These are phyloP conservation scores for Phengaris arion DNA, from an alignment of 2,888 invertebrate species.

Conservation along the genomic window DNA sequence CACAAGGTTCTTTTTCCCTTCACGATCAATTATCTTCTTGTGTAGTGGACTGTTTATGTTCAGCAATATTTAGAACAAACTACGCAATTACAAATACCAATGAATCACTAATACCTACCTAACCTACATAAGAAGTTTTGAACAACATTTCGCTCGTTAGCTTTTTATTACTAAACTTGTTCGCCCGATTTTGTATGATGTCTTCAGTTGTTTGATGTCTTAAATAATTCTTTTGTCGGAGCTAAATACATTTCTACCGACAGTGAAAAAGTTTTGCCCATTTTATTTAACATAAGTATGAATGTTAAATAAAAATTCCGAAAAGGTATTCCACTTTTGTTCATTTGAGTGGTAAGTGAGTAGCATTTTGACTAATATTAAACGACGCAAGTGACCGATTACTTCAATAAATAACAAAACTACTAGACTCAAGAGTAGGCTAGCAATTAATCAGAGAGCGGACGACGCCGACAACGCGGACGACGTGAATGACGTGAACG, in stretches of 20 bases:
- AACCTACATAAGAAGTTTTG: background rate
- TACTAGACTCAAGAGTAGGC: background rate
- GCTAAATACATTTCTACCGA: background rate
- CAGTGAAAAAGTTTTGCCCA: background rate
- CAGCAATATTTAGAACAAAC: background rate
- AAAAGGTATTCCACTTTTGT: background rate
- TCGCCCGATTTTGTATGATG: constrained; percentile 4
- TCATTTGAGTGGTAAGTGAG: background rate
- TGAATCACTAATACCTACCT: constrained; percentile 10
- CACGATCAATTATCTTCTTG: too few species aligned
- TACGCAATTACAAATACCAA: constrained; percentile 12
- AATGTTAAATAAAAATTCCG: constrained; percentile 5
- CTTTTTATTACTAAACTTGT: constrained; percentile 19
- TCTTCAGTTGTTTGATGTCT: constrained; percentile 18
- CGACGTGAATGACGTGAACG: too few species aligned
- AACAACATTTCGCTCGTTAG: constrained; percentile 16
- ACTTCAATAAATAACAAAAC: background rate
- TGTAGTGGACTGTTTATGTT: too few species aligned
- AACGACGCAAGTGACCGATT: background rate
- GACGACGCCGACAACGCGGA: too few species aligned
- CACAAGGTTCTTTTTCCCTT: too few species aligned
- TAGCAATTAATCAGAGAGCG: background rate
- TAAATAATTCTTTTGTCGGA: constrained; percentile 9
- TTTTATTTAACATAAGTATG: background rate
- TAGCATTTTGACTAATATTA: background rate